Evolutionary conservation across 2,888 invertebrate genomes (phyloP).

Genomic region (Xanthia togata): DNA sequence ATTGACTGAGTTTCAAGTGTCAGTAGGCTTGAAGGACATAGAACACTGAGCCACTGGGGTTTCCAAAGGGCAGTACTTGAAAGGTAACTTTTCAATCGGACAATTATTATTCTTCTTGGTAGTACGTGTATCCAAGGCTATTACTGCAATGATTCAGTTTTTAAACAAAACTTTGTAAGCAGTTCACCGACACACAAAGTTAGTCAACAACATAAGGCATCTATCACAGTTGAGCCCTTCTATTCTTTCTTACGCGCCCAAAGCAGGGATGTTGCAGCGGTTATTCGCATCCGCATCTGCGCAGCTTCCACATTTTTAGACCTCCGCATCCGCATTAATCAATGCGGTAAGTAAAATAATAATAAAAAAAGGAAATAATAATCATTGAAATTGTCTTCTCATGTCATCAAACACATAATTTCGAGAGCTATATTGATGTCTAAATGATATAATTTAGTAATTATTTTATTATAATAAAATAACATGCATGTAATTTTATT

Average conservation of each 20-base stretch:
- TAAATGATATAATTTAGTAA: too few relatives aligned
- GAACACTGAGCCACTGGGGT: neutral
- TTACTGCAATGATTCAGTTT: neutral
- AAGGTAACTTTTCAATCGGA: neutral
- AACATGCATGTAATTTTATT: too few relatives aligned
- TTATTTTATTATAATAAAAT: too few relatives aligned
- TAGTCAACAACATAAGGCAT: neutral
- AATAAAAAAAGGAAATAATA: too few relatives aligned
- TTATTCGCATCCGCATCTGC: too few relatives aligned
- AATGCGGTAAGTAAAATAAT: too few relatives aligned
- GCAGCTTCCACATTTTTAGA: too few relatives aligned
- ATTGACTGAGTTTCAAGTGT: slow-evolving; percentile 11
- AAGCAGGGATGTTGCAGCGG: too few relatives aligned
- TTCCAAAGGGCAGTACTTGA: neutral
- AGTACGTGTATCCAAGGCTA: neutral
- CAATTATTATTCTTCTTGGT: neutral
- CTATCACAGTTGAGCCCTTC: neutral
- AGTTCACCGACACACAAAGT: neutral
- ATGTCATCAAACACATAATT: too few relatives aligned
- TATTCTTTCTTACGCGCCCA: slow-evolving; percentile 4
- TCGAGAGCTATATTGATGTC: too few relatives aligned
- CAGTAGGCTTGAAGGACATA: slow-evolving; percentile 4
- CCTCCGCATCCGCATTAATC: too few relatives aligned
- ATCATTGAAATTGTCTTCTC: too few relatives aligned
- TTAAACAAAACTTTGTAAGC: neutral